Percentiles rank a stretch among this genome's conserved stretches.
phyloP scores from a whole-genome alignment of 2,113 vertebrate species.

The Gymnocephalus cernua region DNA sequence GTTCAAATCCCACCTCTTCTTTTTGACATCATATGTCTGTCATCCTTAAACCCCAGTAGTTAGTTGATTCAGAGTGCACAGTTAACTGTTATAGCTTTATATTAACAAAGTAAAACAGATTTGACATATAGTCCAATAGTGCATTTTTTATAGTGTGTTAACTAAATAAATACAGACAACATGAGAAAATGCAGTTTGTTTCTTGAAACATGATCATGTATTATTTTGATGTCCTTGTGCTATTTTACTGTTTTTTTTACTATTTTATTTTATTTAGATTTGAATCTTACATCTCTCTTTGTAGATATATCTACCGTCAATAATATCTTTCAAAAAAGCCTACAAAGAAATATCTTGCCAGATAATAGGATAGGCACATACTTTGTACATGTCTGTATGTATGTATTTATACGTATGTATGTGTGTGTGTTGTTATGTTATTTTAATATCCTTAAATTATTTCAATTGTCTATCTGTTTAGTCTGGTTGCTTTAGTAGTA shows the following conservation, averaged over 20 bases:
- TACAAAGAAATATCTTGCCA: too few species aligned
- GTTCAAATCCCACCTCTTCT: constrained; percentile 63
- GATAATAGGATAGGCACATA: too few species aligned
- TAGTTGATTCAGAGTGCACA: background rate
- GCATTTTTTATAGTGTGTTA: background rate
- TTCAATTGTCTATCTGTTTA: too few species aligned
- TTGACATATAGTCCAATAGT: background rate
- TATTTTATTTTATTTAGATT: background rate
- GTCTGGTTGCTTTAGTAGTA: too few species aligned
- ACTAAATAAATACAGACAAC: background rate
- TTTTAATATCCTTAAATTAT: too few species aligned
- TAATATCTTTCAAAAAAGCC: too few species aligned
- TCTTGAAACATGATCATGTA: background rate
- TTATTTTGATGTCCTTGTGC: background rate
- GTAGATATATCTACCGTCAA: too few species aligned
- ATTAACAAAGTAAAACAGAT: background rate
- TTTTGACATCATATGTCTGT: constrained; percentile 42
- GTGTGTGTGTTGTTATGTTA: too few species aligned
- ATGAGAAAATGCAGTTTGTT: background rate
- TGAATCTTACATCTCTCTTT: background rate
- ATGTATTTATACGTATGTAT: too few species aligned
- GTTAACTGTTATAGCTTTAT: background rate
- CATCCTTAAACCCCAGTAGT: background rate
- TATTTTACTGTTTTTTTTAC: background rate
- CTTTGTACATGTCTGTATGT: too few species aligned